These are phyloP conservation scores for Aptenodytes patagonicus DNA, from an alignment of 2,113 vertebrate species.

Conservation along the genomic window DNA sequence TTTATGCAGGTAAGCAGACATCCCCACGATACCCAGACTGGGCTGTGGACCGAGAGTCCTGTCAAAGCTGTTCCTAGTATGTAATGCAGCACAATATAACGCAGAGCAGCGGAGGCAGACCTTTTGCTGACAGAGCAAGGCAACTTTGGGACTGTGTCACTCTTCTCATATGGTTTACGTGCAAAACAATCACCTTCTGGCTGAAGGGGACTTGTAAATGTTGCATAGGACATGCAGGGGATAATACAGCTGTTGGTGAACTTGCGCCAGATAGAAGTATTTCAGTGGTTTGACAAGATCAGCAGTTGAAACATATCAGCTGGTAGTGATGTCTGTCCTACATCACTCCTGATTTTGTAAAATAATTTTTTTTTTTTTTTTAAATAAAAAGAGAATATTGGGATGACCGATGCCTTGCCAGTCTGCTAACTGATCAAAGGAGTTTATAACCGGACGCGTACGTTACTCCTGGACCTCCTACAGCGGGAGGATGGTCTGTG, in stretches of 20 bases:
- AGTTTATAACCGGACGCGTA: not conserved
- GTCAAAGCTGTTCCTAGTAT: not conserved
- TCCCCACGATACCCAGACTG: not conserved
- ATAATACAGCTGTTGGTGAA: constrained; percentile 37
- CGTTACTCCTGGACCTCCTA: not conserved
- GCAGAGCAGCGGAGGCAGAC: not conserved
- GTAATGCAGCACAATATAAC: not conserved
- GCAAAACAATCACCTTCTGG: constrained; percentile 19
- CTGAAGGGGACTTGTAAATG: constrained; percentile 45
- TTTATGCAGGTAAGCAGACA: not conserved
- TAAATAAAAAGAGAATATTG: not conserved
- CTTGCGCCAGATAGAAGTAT: not conserved
- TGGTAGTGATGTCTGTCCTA: not conserved
- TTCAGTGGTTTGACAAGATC: not conserved
- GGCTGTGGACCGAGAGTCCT: not conserved
- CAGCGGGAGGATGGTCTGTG: not conserved
- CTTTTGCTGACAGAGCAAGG: not conserved
- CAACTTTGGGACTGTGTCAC: not conserved
- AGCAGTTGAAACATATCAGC: not conserved
- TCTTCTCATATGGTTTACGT: not conserved
- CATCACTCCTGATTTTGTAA: constrained; percentile 38
- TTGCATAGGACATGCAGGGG: constrained; percentile 31
- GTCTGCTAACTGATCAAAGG: not conserved
- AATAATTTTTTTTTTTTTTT: not conserved
- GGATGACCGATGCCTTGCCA: not conserved